Conservation (phyloP, 2,113 vertebrate genomes). For the Heloderma charlesbogerti region DNA sequence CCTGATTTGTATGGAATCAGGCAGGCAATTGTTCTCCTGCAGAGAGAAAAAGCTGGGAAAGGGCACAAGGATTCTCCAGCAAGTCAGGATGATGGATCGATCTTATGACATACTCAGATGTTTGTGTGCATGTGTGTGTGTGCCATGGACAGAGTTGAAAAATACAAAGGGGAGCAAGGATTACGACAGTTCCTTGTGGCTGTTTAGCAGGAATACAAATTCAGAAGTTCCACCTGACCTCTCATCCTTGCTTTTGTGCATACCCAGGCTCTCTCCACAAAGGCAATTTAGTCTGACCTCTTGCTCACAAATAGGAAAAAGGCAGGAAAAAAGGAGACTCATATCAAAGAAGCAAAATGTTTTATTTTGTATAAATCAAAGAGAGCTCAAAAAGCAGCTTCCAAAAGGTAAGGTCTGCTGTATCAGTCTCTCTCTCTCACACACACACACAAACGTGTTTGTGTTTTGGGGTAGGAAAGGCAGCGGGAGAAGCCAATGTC, state of each 20-base stretch:
- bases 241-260: no score
- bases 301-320: accelerated
- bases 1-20: neutral
- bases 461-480: neutral
- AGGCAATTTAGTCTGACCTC: neutral
- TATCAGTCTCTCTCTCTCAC: neutral
- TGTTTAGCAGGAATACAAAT: neutral
- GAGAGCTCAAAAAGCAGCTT: neutral
- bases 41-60: neutral
- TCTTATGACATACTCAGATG: neutral
- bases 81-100: neutral
- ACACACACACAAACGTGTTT: accelerated
- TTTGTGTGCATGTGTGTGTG: neutral
- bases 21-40: neutral
- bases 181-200: neutral
- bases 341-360: slow-evolving; percentile 47
- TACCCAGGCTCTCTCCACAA: neutral
- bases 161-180: no score
- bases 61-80: neutral
- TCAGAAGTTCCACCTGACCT: neutral
- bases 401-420: accelerated
- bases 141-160: neutral
- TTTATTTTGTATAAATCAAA: slow-evolving; percentile 73
- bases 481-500: neutral
- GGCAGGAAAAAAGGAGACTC: neutral